phyloP scores from a whole-genome alignment of 1,140 invertebrate species.

The Microplitis demolitor region DNA sequence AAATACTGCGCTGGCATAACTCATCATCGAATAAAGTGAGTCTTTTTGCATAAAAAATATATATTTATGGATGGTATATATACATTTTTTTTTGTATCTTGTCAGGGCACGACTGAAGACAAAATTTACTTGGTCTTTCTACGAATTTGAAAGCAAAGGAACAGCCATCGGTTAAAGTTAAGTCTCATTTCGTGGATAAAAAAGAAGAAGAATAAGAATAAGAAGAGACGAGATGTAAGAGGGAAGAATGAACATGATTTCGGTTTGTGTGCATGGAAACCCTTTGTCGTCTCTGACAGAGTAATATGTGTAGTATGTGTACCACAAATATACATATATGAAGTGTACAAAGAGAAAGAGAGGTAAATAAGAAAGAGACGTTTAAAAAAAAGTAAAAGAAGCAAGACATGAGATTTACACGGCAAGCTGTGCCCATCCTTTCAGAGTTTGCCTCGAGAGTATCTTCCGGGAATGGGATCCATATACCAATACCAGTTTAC shows the following conservation, averaged over 20 bases:
- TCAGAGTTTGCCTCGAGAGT: background rate
- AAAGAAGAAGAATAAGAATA: too few relatives aligned
- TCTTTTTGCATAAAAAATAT: background rate
- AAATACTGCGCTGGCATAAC: too few relatives aligned
- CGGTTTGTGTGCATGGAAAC: background rate
- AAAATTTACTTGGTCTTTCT: slow-evolving; percentile 28
- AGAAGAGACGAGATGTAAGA: background rate
- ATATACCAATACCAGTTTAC: background rate
- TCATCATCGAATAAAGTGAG: too few relatives aligned
- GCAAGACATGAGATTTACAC: slow-evolving; percentile 23
- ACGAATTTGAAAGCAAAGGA: slow-evolving; percentile 16
- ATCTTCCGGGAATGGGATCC: background rate
- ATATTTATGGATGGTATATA: background rate
- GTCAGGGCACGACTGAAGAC: slow-evolving; percentile 2
- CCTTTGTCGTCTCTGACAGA: slow-evolving; percentile 16
- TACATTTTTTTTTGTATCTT: background rate
- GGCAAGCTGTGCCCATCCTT: slow-evolving; percentile 1
- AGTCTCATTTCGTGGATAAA: background rate
- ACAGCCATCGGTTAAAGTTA: background rate
- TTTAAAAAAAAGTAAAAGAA: background rate
- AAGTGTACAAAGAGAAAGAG: too few relatives aligned
- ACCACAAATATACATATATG: too few relatives aligned
- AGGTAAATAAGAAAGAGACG: too few relatives aligned
- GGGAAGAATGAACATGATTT: background rate
- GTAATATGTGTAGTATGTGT: slow-evolving; percentile 14